Conservation (phyloP, 2,888 invertebrate genomes). For the Bimastos eiseni region DNA sequence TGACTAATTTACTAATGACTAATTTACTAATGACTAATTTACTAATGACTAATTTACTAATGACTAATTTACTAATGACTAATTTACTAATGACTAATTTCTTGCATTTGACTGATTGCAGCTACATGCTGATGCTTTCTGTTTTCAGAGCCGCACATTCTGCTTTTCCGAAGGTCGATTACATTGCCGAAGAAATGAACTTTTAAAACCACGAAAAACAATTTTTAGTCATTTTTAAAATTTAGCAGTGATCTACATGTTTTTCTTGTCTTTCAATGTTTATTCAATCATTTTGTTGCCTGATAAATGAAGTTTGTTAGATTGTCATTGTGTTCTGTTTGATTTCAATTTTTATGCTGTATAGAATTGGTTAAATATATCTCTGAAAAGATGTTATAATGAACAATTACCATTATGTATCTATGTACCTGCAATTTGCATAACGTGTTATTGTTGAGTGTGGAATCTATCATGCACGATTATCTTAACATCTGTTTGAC, state of each 20-base stretch:
- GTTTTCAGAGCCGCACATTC: conserved; percentile 35
- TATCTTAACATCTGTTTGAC: not conserved
- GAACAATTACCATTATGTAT: not conserved
- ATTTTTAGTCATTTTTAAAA: not conserved
- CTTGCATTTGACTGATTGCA: not conserved
- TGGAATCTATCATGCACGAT: not conserved
- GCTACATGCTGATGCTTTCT: not conserved
- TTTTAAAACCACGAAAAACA: not conserved
- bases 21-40: too few relatives aligned
- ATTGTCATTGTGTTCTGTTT: not conserved
- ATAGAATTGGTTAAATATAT: not conserved
- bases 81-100: not conserved
- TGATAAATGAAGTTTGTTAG: conserved; percentile 6
- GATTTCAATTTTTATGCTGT: not conserved
- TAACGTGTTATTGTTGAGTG: not conserved
- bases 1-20: too few relatives aligned
- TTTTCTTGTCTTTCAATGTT: conserved; percentile 6
- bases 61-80: too few relatives aligned
- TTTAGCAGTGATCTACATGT: conserved; percentile 2
- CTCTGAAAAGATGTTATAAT: not conserved
- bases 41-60: too few relatives aligned
- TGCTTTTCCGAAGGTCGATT: conserved; percentile 34
- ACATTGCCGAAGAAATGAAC: conserved; percentile 49
- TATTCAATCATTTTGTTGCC: not conserved
- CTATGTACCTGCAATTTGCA: not conserved